Conservation (phyloP, 2,888 invertebrate genomes). For the Acanthosepion lycidas region DNA sequence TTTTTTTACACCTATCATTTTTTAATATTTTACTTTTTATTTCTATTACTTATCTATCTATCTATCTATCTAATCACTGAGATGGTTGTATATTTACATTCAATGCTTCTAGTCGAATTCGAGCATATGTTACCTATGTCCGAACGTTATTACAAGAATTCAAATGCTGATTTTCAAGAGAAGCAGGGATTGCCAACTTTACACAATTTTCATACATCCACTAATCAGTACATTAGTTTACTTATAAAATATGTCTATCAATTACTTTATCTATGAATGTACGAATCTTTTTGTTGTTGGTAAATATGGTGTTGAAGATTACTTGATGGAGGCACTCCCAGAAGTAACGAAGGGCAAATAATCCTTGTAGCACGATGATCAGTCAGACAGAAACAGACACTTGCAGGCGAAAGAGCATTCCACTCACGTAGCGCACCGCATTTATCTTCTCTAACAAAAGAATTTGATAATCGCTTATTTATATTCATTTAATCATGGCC, state of each 20-base stretch:
- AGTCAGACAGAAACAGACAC: neutral
- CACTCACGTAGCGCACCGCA: neutral
- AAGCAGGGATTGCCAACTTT: neutral
- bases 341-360: neutral
- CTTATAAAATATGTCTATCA: neutral
- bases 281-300: neutral
- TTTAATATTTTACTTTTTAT: no score
- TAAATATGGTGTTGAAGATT: neutral
- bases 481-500: conserved; percentile 45
- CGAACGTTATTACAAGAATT: neutral
- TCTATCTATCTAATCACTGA: neutral
- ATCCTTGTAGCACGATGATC: neutral
- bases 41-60: neutral
- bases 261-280: neutral
- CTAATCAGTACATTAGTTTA: neutral
- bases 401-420: neutral
- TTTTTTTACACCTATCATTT: no score
- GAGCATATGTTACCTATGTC: neutral
- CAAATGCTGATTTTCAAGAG: neutral
- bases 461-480: conserved; percentile 43
- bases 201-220: neutral
- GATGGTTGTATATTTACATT: neutral
- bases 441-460: neutral
- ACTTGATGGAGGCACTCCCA: neutral
- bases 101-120: neutral